Conservation (phyloP, 92 coral and sea anemone species). For the Palythoa grandis region DNA sequence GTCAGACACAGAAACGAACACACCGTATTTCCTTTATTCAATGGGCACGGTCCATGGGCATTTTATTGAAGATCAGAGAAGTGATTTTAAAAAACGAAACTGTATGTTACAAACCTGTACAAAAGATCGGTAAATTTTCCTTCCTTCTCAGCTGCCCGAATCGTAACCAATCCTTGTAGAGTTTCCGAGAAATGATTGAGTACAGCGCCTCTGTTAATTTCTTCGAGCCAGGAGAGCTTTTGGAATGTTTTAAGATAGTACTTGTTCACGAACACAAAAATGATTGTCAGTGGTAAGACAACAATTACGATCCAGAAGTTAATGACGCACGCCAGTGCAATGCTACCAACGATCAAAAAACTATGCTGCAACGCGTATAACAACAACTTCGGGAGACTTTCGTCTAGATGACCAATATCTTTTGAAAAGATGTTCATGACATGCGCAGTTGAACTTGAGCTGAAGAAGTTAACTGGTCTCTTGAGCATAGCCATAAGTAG, state of each 20-base stretch:
- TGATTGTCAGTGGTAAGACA: slow-evolving; percentile 58
- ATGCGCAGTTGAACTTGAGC: slow-evolving; percentile 61
- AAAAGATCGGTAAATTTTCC: slow-evolving; percentile 39
- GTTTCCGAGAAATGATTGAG: slow-evolving; percentile 66
- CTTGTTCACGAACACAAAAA: slow-evolving; percentile 60
- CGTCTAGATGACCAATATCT: slow-evolving; percentile 63
- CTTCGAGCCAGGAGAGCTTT: slow-evolving; percentile 72
- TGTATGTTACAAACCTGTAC: slow-evolving; percentile 52
- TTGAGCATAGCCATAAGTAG: slow-evolving; percentile 54
- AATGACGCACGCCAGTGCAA: slow-evolving; percentile 52
- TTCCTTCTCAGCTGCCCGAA: slow-evolving; percentile 58
- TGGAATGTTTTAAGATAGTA: slow-evolving; percentile 74
- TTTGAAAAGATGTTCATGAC: slow-evolving; percentile 60
- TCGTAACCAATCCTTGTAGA: slow-evolving; percentile 65
- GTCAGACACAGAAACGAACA: too few species aligned
- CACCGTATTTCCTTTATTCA: too few species aligned
- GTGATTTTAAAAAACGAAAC: background rate
- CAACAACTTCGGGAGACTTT: slow-evolving; percentile 55
- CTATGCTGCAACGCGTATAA: slow-evolving; percentile 56
- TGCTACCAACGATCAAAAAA: slow-evolving; percentile 59
- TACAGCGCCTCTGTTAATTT: slow-evolving; percentile 62
- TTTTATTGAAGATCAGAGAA: too few species aligned
- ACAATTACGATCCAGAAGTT: slow-evolving; percentile 59
- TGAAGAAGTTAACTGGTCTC: slow-evolving; percentile 63
- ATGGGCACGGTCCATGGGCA: too few species aligned